Evolutionary conservation across 2,888 invertebrate species (phyloP).

Genomic region (Petrolisthes cinctipes): DNA sequence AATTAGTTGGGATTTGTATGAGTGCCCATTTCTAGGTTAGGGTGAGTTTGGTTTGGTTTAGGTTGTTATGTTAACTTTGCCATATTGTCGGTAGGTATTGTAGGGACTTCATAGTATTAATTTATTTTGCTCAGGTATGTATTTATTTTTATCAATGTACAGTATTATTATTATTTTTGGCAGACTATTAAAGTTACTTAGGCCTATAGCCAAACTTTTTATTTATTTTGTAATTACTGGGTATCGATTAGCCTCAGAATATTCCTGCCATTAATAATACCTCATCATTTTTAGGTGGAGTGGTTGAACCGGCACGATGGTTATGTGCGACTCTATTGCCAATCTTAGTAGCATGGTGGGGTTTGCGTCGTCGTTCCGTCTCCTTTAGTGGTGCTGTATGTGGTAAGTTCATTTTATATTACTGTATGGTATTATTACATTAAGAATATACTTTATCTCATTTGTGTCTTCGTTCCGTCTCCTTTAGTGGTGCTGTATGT

Average conservation of each 20-base stretch:
- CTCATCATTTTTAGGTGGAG: constrained; percentile 68
- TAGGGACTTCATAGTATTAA: no score
- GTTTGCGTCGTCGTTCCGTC: constrained; percentile 28
- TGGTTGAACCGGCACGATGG: constrained; percentile 37
- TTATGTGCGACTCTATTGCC: constrained; percentile 42
- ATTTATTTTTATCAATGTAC: no score
- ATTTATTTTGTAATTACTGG: neutral
- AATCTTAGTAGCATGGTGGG: constrained; percentile 46
- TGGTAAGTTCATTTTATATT: constrained; percentile 19
- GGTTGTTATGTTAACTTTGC: no score
- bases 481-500: constrained; percentile 47
- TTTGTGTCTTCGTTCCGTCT: constrained; percentile 26
- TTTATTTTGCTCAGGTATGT: no score
- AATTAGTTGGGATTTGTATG: no score
- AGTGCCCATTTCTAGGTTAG: no score
- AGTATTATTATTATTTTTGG: no score
- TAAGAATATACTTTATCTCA: neutral
- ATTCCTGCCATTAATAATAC: constrained; percentile 49
- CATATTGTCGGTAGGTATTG: no score
- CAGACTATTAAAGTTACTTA: no score
- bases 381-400: constrained; percentile 49
- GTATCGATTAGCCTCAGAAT: constrained; percentile 21
- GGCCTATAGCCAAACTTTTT: neutral
- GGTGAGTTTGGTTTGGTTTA: no score
- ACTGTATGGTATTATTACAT: neutral